Evolutionary conservation across 1,140 invertebrate genomes (phyloP), one percentile per base, ranked within the genome.

Genomic region (Bemisia tabaci): DNA sequence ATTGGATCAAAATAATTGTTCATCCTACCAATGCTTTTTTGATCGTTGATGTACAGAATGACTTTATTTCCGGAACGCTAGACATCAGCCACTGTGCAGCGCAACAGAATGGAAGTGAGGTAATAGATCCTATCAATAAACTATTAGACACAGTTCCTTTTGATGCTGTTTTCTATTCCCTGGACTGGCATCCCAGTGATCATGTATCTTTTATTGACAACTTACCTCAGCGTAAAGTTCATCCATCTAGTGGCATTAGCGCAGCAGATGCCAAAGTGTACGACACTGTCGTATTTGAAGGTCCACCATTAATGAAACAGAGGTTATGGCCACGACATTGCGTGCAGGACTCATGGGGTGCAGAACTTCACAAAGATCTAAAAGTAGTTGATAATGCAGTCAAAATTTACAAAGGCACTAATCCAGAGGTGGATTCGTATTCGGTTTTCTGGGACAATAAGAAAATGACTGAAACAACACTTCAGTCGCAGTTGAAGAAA

Each of bases 371-470:
- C 76, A 87, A 90, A 74, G 90, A 97, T 74, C 78, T 98, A 0
- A 94, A 93, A 79, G 89, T 92, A 74, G 76, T 84, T 1, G 83
- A 91, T 0, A 83, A 86, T 67, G 87, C 88, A 22, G 83, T 91
- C 25, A 89, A 91, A 77, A 87, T 97, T 58, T 90, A 94, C 76
- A 98, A 97, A 79, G 95, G 96, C 22, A 94, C 90, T 1, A 91
- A 96, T 77, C 87, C 94, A 0, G 91, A 95, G 69, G 90, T 97
- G 12, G 96, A 98, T 75, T 95, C 93, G 1, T 98, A 98, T 78
- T 97, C 94, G 0, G 96, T 95, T 21, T 98, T 99, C 80, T 96
- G 90, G 89, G 95, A 98, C 78, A 98, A 98, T 79, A 90, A 92
- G 75, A 93, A 92, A 76, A 76, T 93, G 26, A 89, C 88, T 1